phyloP scores from a whole-genome alignment of 2,888 invertebrate species.

The Meiosimyza decipiens region DNA sequence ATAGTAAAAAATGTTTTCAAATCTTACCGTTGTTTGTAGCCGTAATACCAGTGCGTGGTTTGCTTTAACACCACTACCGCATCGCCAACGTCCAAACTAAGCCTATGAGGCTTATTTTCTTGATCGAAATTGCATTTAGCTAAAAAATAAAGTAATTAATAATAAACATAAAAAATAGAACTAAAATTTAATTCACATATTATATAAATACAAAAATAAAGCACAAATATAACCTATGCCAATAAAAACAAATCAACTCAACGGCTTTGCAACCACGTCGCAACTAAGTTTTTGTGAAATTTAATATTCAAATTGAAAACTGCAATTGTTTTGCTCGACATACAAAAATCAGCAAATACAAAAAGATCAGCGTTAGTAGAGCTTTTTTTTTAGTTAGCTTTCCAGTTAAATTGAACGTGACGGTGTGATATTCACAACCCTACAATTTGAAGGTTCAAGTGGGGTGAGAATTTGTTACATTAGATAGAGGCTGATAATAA shows the following conservation, averaged over 20 bases:
- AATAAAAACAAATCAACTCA: conserved; percentile 24
- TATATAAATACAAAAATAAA: background rate
- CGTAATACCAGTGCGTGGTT: conserved; percentile 66
- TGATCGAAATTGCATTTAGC: conserved; percentile 67
- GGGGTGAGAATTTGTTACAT: background rate
- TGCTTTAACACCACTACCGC: conserved; percentile 65
- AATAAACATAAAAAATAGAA: background rate
- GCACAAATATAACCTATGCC: no score
- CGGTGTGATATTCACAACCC: background rate
- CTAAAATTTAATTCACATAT: background rate
- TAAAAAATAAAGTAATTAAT: conserved; percentile 45
- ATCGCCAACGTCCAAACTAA: conserved; percentile 66
- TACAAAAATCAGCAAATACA: no score
- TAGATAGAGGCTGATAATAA: no score
- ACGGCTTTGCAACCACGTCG: conserved; percentile 35
- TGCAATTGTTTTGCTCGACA: background rate
- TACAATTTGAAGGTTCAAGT: conserved; percentile 10
- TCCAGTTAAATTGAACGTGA: conserved; percentile 22
- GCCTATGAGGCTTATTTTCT: conserved; percentile 64
- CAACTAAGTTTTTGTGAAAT: conserved; percentile 36
- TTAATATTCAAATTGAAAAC: background rate
- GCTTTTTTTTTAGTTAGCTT: background rate
- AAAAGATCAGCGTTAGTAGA: background rate
- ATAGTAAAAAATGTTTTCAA: no score
- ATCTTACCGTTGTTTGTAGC: conserved; percentile 65